Evolutionary conservation across 2,113 vertebrate genomes (phyloP).

Genomic region (Sprattus sprattus): DNA sequence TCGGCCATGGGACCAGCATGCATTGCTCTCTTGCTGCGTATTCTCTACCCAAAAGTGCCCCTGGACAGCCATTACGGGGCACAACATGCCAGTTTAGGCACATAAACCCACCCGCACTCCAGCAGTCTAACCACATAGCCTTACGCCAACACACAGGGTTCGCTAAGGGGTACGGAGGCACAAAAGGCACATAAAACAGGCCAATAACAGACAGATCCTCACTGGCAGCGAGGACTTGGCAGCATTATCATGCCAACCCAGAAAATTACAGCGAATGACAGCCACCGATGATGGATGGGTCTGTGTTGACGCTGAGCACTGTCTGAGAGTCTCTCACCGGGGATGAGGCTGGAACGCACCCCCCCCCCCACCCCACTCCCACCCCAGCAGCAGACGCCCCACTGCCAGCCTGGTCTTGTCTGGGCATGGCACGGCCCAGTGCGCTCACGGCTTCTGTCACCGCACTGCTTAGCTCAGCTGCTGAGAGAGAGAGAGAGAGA

Average conservation of each 20-base stretch:
- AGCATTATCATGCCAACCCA: background rate
- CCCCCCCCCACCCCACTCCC: slow-evolving; percentile 17
- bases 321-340: slow-evolving; percentile 11
- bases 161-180: background rate
- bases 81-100: background rate
- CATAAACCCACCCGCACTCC: background rate
- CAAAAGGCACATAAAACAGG: background rate
- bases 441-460: background rate
- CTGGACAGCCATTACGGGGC: background rate
- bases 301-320: background rate
- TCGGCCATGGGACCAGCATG: background rate
- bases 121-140: background rate
- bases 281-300: background rate
- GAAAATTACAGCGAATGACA: background rate
- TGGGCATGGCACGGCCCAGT: no score
- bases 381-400: background rate
- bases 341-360: background rate
- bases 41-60: background rate
- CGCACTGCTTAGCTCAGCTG: background rate
- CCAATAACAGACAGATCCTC: background rate
- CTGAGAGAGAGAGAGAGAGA: slow-evolving; percentile 9
- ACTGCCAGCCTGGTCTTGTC: background rate
- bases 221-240: background rate
- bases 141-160: background rate
- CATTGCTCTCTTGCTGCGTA: background rate